A percentile compares a stretch with the other conserved stretches of the same genome.
Conservation (phyloP, 2,888 invertebrate genomes). For the Drosophila barbarae region DNA sequence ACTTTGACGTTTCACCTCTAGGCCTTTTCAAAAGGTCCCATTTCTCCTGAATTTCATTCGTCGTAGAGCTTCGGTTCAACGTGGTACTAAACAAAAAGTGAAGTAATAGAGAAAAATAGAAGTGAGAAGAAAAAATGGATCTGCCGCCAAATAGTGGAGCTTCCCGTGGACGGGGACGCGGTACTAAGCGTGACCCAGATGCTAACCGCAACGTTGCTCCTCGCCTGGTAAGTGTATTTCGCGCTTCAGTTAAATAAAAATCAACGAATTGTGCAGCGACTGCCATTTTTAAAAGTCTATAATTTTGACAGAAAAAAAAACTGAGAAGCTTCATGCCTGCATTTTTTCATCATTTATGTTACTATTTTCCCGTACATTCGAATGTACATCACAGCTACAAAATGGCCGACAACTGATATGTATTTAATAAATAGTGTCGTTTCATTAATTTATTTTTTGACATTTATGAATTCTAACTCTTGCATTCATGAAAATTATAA, state of each 20-base stretch:
- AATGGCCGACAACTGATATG: background rate
- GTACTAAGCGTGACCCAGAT: constrained; percentile 19
- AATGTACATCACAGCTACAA: background rate
- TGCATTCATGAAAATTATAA: background rate
- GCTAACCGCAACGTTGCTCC: background rate
- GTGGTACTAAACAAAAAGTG: background rate
- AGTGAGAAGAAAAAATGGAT: constrained; percentile 32
- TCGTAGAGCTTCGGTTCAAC: background rate
- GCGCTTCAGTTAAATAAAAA: background rate
- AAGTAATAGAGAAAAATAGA: background rate
- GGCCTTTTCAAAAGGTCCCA: background rate
- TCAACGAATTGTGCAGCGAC: background rate
- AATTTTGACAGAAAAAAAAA: background rate
- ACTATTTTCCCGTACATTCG: background rate
- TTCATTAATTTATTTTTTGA: background rate
- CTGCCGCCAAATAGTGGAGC: constrained; percentile 29
- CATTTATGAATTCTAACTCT: background rate
- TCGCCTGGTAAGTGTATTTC: constrained; percentile 36
- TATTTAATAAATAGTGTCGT: background rate
- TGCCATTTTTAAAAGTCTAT: background rate
- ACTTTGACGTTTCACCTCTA: background rate
- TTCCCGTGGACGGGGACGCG: constrained; percentile 57
- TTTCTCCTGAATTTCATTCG: background rate
- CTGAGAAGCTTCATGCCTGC: background rate
- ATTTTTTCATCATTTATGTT: background rate